These are phyloP conservation scores for Lepus europaeus DNA, from an alignment of 2,113 vertebrate species.

Conservation along the genomic window DNA sequence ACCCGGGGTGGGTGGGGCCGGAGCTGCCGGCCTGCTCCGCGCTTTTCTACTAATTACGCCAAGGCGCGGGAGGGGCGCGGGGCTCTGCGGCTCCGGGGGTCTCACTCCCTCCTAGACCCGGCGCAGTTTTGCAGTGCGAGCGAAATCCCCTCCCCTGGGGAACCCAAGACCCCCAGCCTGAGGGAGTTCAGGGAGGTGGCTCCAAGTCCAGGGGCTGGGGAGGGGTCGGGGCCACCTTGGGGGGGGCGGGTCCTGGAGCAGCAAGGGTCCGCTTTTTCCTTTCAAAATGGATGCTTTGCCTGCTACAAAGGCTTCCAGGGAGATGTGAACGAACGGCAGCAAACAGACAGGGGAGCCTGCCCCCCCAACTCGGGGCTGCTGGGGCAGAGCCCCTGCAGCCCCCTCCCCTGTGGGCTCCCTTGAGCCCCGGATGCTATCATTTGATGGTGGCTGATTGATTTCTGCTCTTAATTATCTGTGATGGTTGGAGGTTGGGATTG, in stretches of 20 bases:
- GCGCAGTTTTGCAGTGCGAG: background rate
- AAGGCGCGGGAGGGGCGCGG: background rate
- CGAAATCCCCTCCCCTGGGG: fast-evolving
- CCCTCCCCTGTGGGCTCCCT: fast-evolving
- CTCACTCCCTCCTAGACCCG: background rate
- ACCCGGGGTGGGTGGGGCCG: constrained; percentile 86
- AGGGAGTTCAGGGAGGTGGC: too few species aligned
- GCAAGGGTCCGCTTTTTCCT: background rate
- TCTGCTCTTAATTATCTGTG: constrained; percentile 74
- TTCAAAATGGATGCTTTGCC: constrained; percentile 45
- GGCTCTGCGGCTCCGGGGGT: background rate
- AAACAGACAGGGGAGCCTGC: background rate
- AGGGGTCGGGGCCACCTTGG: too few species aligned
- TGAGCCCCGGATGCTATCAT: background rate
- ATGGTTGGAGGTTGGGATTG: constrained; percentile 9
- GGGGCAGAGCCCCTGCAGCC: background rate
- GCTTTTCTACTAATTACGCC: constrained; percentile 88
- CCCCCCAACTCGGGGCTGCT: fast-evolving
- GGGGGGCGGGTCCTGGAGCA: background rate
- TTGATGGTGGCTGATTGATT: constrained; percentile 64
- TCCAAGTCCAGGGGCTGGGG: too few species aligned
- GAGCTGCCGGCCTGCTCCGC: constrained; percentile 54
- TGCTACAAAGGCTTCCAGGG: background rate
- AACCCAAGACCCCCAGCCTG: background rate
- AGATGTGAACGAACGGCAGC: background rate